phyloP scores from a whole-genome alignment of 2,888 invertebrate species.

The Aphrophora alni region DNA sequence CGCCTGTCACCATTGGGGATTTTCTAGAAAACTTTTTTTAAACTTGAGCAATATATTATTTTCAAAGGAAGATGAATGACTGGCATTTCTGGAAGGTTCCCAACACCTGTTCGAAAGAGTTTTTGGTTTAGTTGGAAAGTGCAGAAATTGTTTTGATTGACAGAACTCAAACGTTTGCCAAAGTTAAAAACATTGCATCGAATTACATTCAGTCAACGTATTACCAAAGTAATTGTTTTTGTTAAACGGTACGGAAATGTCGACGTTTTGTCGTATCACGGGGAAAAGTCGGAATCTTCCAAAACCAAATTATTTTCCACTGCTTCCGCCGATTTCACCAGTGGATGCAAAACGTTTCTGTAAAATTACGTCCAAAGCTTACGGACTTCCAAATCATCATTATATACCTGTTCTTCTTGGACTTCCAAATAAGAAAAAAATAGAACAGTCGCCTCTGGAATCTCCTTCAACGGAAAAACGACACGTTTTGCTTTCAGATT shows the following conservation, averaged over 20 bases:
- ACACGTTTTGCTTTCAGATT: slow-evolving; percentile 72
- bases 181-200: not conserved
- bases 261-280: slow-evolving; percentile 78
- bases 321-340: slow-evolving; percentile 80
- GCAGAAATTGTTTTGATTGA: not conserved
- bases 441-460: slow-evolving; percentile 37
- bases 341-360: slow-evolving; percentile 83
- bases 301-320: slow-evolving; percentile 81
- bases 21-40: not conserved
- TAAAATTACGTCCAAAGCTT: slow-evolving; percentile 79
- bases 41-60: not conserved
- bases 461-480: slow-evolving; percentile 35
- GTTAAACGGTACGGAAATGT: slow-evolving; percentile 41
- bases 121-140: not conserved
- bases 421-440: slow-evolving; percentile 53
- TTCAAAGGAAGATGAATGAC: not conserved
- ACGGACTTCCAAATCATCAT: slow-evolving; percentile 75
- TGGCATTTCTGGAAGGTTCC: not conserved
- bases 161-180: not conserved
- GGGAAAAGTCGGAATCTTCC: slow-evolving; percentile 80
- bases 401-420: slow-evolving; percentile 78
- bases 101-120: not conserved
- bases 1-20: too few relatives aligned
- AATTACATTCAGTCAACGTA: too few relatives aligned
- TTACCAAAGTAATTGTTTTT: too few relatives aligned